Conservation (phyloP, 1,140 invertebrate genomes). For the Lasaia peninsularis region DNA sequence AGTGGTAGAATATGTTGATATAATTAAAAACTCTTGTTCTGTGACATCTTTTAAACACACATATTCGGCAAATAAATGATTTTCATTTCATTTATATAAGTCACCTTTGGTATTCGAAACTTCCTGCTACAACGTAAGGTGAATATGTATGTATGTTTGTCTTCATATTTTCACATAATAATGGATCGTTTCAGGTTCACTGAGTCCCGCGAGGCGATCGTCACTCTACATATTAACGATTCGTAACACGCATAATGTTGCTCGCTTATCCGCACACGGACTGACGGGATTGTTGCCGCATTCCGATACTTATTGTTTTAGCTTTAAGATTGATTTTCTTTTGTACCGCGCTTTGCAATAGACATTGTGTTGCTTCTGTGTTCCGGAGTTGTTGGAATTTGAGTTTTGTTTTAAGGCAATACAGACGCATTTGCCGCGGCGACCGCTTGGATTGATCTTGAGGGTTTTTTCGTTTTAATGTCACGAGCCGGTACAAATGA, state of each 20-base stretch:
- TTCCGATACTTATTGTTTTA: slow-evolving; percentile 63
- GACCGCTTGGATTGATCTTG: background rate
- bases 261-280: slow-evolving; percentile 51
- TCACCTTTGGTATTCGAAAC: no score
- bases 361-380: background rate
- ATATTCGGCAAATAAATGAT: no score
- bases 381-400: slow-evolving; percentile 7
- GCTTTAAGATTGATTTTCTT: slow-evolving; percentile 60
- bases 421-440: background rate
- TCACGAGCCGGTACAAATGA: slow-evolving; percentile 14
- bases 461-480: background rate
- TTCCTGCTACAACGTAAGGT: no score
- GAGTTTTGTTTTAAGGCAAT: slow-evolving; percentile 6
- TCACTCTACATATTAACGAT: slow-evolving; percentile 31
- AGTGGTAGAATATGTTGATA: no score
- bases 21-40: no score
- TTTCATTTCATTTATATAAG: no score
- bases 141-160: slow-evolving; percentile 32
- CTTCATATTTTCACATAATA: no score
- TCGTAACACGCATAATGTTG: slow-evolving; percentile 56
- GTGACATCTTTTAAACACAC: no score
- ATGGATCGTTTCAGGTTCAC: slow-evolving; percentile 46
- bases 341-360: slow-evolving; percentile 39
- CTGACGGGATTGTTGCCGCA: slow-evolving; percentile 43
- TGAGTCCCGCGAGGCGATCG: slow-evolving; percentile 33